phyloP scores from a whole-genome alignment of 2,888 invertebrate species.

The Macroteleia sp. region DNA sequence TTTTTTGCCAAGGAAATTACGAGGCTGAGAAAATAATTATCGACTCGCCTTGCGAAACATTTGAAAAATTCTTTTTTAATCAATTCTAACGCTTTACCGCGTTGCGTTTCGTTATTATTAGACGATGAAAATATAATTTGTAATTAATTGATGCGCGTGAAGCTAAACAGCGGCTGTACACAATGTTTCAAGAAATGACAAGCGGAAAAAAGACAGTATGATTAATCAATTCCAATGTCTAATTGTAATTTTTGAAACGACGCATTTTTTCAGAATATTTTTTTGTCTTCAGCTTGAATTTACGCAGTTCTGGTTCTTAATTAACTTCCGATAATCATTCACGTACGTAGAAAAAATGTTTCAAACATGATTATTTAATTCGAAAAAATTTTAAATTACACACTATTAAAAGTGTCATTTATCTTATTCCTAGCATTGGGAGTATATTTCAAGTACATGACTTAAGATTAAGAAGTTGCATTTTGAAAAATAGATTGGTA shows the following conservation, averaged over 20 bases:
- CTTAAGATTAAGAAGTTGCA: too few relatives aligned
- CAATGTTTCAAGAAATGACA: constrained; percentile 35
- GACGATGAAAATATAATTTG: constrained; percentile 53
- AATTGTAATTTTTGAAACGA: constrained; percentile 24
- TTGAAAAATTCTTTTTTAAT: constrained; percentile 62
- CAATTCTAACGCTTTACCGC: constrained; percentile 44
- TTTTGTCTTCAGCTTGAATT: constrained; percentile 10
- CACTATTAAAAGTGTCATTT: too few relatives aligned
- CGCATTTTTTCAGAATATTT: background rate
- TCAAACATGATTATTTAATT: too few relatives aligned
- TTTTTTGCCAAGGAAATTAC: constrained; percentile 60
- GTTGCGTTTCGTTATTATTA: constrained; percentile 45
- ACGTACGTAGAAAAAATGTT: too few relatives aligned
- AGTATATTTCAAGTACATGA: too few relatives aligned
- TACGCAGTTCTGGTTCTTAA: constrained; percentile 3
- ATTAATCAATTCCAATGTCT: constrained; percentile 43
- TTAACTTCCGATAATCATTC: too few relatives aligned
- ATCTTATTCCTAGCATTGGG: too few relatives aligned
- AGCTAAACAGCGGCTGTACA: constrained; percentile 27
- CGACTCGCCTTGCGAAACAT: constrained; percentile 53
- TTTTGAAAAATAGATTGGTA: too few relatives aligned
- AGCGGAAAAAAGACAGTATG: constrained; percentile 9
- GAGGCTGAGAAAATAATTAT: constrained; percentile 64
- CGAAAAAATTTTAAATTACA: too few relatives aligned
- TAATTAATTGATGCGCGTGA: constrained; percentile 47